Percentiles rank a stretch among this genome's conserved stretches.
phyloP scores from a whole-genome alignment of 2,113 vertebrate genomes.

The Dipodomys merriami region DNA sequence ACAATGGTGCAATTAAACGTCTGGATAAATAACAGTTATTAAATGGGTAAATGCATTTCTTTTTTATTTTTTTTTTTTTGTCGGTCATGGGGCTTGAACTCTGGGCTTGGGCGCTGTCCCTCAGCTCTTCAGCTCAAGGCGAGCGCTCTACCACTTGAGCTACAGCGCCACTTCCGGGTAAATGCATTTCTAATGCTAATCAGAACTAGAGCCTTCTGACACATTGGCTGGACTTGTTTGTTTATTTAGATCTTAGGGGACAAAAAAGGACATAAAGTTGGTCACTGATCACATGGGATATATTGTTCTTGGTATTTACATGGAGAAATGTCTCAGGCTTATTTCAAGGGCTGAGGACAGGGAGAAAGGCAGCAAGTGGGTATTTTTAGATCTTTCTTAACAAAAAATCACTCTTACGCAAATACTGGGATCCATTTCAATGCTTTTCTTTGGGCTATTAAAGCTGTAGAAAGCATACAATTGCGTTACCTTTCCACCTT shows the following conservation, averaged over 20 bases:
- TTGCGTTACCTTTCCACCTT: slow-evolving; percentile 53
- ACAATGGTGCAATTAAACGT: slow-evolving; percentile 69
- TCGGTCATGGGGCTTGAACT: too few relatives aligned
- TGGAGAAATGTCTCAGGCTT: neutral
- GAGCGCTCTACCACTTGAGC: too few relatives aligned
- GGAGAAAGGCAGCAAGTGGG: neutral
- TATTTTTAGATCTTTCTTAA: slow-evolving; percentile 73
- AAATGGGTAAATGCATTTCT: slow-evolving; percentile 69
- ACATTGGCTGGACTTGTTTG: slow-evolving; percentile 28
- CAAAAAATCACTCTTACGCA: slow-evolving; percentile 13
- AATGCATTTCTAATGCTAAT: slow-evolving; percentile 52
- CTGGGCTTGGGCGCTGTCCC: too few relatives aligned
- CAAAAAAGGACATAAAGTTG: neutral
- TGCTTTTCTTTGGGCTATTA: slow-evolving; percentile 60
- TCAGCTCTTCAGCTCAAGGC: too few relatives aligned
- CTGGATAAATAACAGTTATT: slow-evolving; percentile 76
- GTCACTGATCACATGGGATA: neutral
- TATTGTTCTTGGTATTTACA: slow-evolving; percentile 50
- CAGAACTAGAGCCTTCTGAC: neutral
- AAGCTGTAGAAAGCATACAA: slow-evolving; percentile 60
- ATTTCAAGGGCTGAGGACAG: neutral
- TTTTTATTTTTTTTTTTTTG: too few relatives aligned
- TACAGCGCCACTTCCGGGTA: too few relatives aligned
- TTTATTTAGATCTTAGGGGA: slow-evolving; percentile 61
- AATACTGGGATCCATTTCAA: slow-evolving; percentile 59